A percentile compares a stretch with the other conserved stretches of the same genome.
phyloP scores from a whole-genome alignment of 1,140 invertebrate species.

The Scaptomyza pallida region DNA sequence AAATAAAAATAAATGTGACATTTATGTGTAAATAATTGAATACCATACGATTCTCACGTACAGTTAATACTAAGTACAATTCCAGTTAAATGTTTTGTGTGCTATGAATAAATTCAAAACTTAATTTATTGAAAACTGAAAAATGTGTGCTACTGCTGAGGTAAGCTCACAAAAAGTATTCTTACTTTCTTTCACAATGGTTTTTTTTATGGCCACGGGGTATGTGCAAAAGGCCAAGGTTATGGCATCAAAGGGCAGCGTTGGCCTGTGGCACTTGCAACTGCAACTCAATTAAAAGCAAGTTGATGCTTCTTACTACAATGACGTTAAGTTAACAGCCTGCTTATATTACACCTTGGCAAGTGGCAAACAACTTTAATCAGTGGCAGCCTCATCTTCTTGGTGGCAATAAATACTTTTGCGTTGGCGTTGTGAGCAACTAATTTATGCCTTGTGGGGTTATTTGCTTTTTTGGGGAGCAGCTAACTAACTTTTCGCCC shows the following conservation, averaged over 20 bases:
- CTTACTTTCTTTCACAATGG: conserved; percentile 12
- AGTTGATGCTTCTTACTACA: background rate
- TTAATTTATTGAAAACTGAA: conserved; percentile 52
- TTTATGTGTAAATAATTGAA: conserved; percentile 26
- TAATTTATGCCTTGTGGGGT: conserved; percentile 66
- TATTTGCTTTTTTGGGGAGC: conserved; percentile 27
- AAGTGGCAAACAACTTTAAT: background rate
- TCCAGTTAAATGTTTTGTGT: conserved; percentile 60
- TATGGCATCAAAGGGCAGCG: conserved; percentile 50
- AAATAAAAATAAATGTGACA: conserved; percentile 49
- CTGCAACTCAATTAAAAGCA: conserved; percentile 61
- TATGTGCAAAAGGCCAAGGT: conserved; percentile 18
- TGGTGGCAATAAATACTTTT: conserved; percentile 12
- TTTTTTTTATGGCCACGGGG: background rate
- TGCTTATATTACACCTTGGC: background rate
- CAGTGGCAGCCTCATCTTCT: background rate
- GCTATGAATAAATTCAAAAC: conserved; percentile 69
- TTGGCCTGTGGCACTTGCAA: conserved; percentile 32
- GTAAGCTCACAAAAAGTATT: background rate
- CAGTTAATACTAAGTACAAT: conserved; percentile 21
- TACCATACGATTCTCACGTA: conserved; percentile 52
- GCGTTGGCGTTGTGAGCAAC: conserved; percentile 33
- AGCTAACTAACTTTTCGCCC: conserved; percentile 62
- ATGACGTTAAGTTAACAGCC: background rate
- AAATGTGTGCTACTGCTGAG: no score